These are phyloP conservation scores for Lasioglossum figueresi DNA, from an alignment of 2,888 invertebrate species.

Conservation along the genomic window DNA sequence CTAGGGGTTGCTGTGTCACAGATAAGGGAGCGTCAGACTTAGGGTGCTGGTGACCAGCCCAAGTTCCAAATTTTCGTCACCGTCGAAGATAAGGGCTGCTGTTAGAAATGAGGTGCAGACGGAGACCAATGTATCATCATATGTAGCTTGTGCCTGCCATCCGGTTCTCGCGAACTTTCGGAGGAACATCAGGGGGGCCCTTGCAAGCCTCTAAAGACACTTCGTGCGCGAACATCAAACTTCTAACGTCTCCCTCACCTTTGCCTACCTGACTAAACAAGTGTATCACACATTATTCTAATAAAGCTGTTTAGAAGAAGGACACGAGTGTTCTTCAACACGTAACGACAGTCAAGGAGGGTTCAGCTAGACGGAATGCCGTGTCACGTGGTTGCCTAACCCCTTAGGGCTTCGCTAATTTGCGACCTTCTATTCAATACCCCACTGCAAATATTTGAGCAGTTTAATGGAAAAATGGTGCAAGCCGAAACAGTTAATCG, in stretches of 20 bases:
- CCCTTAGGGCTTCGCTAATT: not conserved
- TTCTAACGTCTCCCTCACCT: not conserved
- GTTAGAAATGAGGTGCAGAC: slow-evolving; percentile 2
- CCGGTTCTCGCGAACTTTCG: not conserved
- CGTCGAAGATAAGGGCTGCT: not conserved
- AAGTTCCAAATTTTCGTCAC: slow-evolving; percentile 8
- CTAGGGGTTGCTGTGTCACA: not conserved
- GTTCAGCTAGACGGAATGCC: not conserved
- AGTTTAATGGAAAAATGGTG: not conserved
- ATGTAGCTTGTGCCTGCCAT: not conserved
- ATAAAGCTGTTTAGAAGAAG: not conserved
- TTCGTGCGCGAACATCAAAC: slow-evolving; percentile 2
- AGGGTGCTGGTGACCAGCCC: slow-evolving; percentile 1
- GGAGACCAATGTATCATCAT: not conserved
- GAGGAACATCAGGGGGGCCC: not conserved
- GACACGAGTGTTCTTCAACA: not conserved
- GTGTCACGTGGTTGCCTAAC: not conserved
- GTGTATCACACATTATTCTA: not conserved
- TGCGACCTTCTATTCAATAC: not conserved
- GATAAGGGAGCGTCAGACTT: slow-evolving; percentile 2
- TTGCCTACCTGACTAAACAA: not conserved
- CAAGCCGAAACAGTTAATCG: not conserved
- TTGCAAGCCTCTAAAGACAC: not conserved
- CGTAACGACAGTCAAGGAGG: not conserved
- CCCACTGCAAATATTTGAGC: not conserved